phyloP scores from a whole-genome alignment of 2,797 vertebrate species.

The Helicolenus hilgendorfi region DNA sequence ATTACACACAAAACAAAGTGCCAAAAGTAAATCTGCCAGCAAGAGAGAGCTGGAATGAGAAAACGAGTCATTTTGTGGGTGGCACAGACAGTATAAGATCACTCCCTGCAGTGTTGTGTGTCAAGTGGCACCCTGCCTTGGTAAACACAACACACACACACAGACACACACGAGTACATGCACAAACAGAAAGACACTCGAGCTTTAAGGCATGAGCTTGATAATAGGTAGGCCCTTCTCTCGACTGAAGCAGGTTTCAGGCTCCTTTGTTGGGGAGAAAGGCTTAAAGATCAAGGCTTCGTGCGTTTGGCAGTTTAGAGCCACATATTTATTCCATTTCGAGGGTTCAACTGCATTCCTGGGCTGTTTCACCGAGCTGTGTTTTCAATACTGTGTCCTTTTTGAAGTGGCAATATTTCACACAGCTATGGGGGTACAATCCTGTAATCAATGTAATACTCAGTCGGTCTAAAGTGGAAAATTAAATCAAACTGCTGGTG shows the following conservation, averaged over 20 bases:
- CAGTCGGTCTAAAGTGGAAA: background rate
- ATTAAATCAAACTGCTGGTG: slow-evolving; percentile 37
- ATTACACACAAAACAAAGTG: slow-evolving; percentile 5
- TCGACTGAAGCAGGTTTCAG: slow-evolving; percentile 23
- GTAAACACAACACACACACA: slow-evolving; percentile 37
- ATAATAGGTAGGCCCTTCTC: slow-evolving; percentile 25
- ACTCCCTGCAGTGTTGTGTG: background rate
- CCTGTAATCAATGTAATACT: background rate
- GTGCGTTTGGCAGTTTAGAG: slow-evolving; percentile 46
- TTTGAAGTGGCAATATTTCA: slow-evolving; percentile 44
- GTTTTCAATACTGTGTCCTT: slow-evolving; percentile 59
- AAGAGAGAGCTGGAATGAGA: background rate
- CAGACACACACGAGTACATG: background rate
- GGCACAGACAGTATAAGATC: slow-evolving; percentile 1
- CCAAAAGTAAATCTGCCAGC: background rate
- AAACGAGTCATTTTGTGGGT: background rate
- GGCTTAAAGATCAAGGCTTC: slow-evolving; percentile 74
- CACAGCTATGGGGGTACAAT: slow-evolving; percentile 11
- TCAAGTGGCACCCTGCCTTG: background rate
- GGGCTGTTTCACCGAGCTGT: slow-evolving; percentile 28
- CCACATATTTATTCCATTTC: slow-evolving; percentile 76
- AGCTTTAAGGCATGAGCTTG: slow-evolving; percentile 35
- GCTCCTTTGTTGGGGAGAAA: slow-evolving; percentile 57
- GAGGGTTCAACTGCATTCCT: slow-evolving; percentile 67
- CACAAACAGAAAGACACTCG: slow-evolving; percentile 20